Evolutionary conservation across 1,140 invertebrate species (phyloP), one percentile per base, ranked within the genome.

Genomic region (Papilio polyxenes): DNA sequence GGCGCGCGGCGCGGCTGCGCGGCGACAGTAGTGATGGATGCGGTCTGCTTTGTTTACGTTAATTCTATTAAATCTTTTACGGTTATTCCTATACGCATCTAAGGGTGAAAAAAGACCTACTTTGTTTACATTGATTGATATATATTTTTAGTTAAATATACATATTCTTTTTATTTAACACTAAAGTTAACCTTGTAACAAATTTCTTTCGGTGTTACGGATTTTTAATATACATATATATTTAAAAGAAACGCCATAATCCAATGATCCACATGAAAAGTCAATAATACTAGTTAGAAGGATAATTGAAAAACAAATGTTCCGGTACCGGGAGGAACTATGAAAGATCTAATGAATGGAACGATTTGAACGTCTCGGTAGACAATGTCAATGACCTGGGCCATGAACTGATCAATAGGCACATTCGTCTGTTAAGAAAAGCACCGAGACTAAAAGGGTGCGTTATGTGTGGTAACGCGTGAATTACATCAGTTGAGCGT

Each of bases 401-500:
- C 37, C 49, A 37, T 17, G 37, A 65, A 49, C 80, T 80, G 75
- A 80, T 83, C 49, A 80, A 83, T 82, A 51, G 48, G 13, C 65
- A 82, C 65, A 82, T 69, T 76, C 74, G 59, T 80, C 77, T 82
- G 77, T 75, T 88, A 82, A 86, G 77, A 85, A 87, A 87, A 88
- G 89, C 87, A 87, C 85, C 88, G 84, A 84, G 88, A 85, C 88
- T 89, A 89, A 90, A 89, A 88, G 90, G 88, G 90, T 90, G 89
- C 87, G 89, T 88, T 87, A 85, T 86, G 87, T 87, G 86, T 88
- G 84, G 87, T 87, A 92, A 93, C 90, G 89, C 85, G 88, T 87
- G 89, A 89, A 92, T 92, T 90, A 91, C 90, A 90, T 92, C 87
- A 85, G 92, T 89, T 90, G 92, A 92, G 91, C 89, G 85, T 85